Evolutionary conservation across 2,888 invertebrate genomes (phyloP).

Genomic region (Dioctria linearis): DNA sequence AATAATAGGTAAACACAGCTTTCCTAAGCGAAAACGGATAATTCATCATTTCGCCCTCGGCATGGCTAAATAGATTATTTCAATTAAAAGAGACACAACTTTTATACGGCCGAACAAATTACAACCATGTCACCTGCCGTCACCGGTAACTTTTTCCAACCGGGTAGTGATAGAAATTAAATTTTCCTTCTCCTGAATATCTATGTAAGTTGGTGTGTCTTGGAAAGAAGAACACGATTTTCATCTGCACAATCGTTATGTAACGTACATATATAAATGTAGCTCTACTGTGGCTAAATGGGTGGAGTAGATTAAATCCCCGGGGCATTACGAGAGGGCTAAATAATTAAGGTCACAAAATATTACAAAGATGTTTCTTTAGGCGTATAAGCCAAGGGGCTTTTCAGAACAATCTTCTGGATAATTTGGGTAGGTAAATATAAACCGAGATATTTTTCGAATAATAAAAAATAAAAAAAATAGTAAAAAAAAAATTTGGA

Average conservation of each 20-base stretch:
- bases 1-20: constrained; percentile 23
- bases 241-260: background rate
- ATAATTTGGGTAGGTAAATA: background rate
- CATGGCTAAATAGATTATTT: constrained; percentile 16
- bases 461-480: too few species aligned
- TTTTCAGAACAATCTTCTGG: background rate
- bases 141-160: background rate
- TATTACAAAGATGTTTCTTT: background rate
- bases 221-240: background rate
- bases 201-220: background rate
- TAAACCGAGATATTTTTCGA: too few species aligned
- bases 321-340: constrained; percentile 20
- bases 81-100: constrained; percentile 38
- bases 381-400: background rate
- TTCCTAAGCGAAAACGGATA: constrained; percentile 14
- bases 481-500: too few species aligned
- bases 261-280: background rate
- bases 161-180: background rate
- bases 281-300: background rate
- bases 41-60: constrained; percentile 26
- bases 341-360: constrained; percentile 31
- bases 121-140: constrained; percentile 35
- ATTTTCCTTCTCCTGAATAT: background rate
- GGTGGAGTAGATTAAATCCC: constrained; percentile 11
- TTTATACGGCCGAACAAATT: constrained; percentile 31